A percentile compares a stretch with the other conserved stretches of the same genome.
Conservation (phyloP, 1,140 invertebrate genomes). For the Drosophila bocki region DNA sequence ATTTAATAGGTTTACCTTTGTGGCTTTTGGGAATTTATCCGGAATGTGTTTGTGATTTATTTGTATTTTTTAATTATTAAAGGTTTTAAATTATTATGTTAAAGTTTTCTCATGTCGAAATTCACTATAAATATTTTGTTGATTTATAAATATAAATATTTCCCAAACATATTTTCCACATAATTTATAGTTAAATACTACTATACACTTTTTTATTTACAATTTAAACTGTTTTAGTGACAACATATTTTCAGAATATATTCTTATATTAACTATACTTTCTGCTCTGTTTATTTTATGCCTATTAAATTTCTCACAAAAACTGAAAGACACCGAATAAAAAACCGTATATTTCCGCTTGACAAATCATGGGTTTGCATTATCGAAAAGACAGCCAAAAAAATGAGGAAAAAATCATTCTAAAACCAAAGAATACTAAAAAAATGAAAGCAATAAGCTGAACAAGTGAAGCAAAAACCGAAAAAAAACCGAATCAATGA, state of each 20-base stretch:
- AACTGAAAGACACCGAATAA: slow-evolving; percentile 3
- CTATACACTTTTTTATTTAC: neutral
- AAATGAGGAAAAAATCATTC: slow-evolving; percentile 2
- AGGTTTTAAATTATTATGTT: neutral
- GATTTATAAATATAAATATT: neutral
- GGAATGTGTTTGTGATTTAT: neutral
- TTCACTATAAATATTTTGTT: neutral
- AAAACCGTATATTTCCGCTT: slow-evolving; percentile 5
- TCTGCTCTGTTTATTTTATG: neutral
- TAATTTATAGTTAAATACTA: neutral
- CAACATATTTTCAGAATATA: neutral
- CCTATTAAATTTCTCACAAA: slow-evolving; percentile 7
- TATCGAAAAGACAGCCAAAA: slow-evolving; percentile 39
- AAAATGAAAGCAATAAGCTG: slow-evolving; percentile 15
- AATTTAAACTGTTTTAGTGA: neutral
- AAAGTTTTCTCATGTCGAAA: neutral
- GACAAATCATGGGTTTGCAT: slow-evolving; percentile 42
- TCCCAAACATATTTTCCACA: neutral
- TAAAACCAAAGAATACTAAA: slow-evolving; percentile 9
- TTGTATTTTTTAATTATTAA: neutral
- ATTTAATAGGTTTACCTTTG: neutral
- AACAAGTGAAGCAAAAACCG: slow-evolving; percentile 18
- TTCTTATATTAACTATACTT: neutral
- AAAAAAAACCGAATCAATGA: slow-evolving; percentile 59
- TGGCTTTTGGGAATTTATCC: neutral